Percentiles rank a stretch among this genome's conserved stretches.
Evolutionary conservation across 2,797 vertebrate species (phyloP).

Genomic region (Avahi laniger): DNA sequence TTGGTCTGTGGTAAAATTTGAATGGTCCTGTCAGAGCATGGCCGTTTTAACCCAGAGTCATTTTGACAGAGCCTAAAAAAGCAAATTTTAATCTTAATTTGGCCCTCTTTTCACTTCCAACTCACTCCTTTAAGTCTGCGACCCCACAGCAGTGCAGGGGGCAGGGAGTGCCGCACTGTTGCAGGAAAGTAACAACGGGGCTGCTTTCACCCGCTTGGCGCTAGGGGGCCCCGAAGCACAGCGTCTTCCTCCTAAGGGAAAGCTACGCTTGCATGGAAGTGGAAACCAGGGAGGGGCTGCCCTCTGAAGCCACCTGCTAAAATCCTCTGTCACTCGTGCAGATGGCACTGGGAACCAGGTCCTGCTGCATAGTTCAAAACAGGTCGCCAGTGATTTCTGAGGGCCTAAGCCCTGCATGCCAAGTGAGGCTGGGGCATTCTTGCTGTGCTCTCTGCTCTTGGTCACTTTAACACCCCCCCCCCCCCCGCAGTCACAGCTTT

Average conservation of each 20-base stretch:
- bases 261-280: background rate
- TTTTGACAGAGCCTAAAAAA: background rate
- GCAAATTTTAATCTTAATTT: background rate
- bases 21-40: background rate
- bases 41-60: background rate
- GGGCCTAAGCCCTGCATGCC: background rate
- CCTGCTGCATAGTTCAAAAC: background rate
- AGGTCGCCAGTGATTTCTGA: background rate
- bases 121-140: background rate
- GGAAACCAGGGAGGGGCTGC: background rate
- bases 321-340: background rate
- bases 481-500: background rate
- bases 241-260: background rate
- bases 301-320: background rate
- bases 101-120: background rate
- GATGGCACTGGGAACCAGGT: background rate
- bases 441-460: background rate
- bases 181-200: background rate
- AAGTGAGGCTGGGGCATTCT: background rate
- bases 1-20: background rate
- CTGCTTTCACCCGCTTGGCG: background rate
- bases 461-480: background rate
- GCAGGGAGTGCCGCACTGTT: background rate
- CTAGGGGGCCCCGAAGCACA: conserved; percentile 44
- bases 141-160: background rate